A percentile compares a stretch with the other conserved stretches of the same genome.
Evolutionary conservation across 2,888 invertebrate species (phyloP).

Genomic region (Galerucella calmariensis): DNA sequence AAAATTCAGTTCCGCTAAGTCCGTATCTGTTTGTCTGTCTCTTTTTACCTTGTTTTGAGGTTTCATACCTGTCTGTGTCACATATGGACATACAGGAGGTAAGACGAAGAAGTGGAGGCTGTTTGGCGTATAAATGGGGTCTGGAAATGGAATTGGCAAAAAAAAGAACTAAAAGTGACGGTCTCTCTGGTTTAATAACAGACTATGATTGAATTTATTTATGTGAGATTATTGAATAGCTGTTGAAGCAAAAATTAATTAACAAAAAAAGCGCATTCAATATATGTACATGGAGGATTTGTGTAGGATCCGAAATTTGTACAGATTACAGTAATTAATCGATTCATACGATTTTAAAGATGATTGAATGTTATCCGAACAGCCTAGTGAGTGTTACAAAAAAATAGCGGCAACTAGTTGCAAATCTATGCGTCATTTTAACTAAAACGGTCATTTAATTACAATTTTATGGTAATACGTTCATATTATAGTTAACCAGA

Average conservation of each 20-base stretch:
- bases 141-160: conserved; percentile 28
- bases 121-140: conserved; percentile 27
- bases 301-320: too few species aligned
- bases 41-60: conserved; percentile 37
- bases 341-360: neutral
- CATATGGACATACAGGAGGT: conserved; percentile 38
- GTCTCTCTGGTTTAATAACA: conserved; percentile 18
- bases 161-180: neutral
- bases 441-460: neutral
- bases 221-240: neutral
- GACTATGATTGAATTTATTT: conserved; percentile 16
- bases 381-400: neutral
- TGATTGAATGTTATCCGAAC: neutral
- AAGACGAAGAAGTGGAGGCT: conserved; percentile 23
- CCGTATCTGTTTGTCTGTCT: conserved; percentile 32
- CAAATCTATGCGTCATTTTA: neutral
- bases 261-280: neutral
- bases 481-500: neutral
- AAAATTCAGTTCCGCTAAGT: neutral
- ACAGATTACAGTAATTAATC: too few species aligned
- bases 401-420: neutral
- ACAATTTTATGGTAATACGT: conserved; percentile 1
- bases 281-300: too few species aligned
- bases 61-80: conserved; percentile 42
- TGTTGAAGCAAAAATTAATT: conserved; percentile 8